Evolutionary conservation across 2,888 invertebrate species (phyloP), one percentile per base, ranked within the genome.

Genomic region (Heliconius charithonia): DNA sequence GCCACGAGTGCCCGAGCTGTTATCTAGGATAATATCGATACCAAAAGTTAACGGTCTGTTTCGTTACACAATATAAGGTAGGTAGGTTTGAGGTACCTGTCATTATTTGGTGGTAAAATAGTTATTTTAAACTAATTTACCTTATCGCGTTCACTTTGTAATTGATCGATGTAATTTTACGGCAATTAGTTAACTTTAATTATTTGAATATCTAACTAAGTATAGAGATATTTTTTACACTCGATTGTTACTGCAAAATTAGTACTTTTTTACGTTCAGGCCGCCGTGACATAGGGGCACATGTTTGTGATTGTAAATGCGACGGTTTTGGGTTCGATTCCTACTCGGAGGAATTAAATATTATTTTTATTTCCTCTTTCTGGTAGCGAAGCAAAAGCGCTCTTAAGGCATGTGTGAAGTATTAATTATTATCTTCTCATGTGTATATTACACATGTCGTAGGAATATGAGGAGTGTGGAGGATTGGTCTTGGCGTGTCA

Each of bases 1-100:
- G 91, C 82, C 88, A 87, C 82, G 81, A 83, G 59, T 59, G 85
- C 90, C 90, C 90, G 90, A 81, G 81, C 87, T 88, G 88, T 88
- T 91, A 90, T 88, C 87, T 89, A 86, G 84, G 85, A 87, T 85
- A 84, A 85, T 89, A 90, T 90, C 89, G 84, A 86, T 81, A 84
- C 79, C 63, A 70, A 69, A 70, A 62, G 59, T 65, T 67, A 74
- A 76, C 71, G 78, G 74, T 32, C 45, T 63, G 80, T 72, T 62
- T 51, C 69, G 62, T 75, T 77, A 75, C 66, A 77, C 71, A 72
- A 75, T 75, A 32, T 62, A 27, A 63, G 63, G 63, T 63, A 63
- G 16, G 63, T 63, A 27, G 2, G 12, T n/a, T 27, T 25, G 27
- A 6, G n/a, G n/a, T 13, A 69, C 67, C 63, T 77, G 73, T 70